phyloP scores from a whole-genome alignment of 2,888 invertebrate species.

The Cheilosia soror region DNA sequence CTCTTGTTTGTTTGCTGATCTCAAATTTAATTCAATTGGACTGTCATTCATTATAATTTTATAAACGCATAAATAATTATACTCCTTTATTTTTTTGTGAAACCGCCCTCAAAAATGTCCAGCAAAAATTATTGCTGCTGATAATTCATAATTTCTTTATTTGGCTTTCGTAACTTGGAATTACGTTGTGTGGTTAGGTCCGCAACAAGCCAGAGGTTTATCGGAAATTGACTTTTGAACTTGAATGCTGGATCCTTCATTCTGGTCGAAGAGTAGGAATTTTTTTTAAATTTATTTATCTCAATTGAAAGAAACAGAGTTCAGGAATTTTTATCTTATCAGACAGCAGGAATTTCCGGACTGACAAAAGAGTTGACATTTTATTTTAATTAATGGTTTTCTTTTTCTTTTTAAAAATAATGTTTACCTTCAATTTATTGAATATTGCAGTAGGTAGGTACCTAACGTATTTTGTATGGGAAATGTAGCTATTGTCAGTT shows the following conservation, averaged over 20 bases:
- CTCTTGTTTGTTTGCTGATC: constrained; percentile 6
- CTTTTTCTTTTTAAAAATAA: neutral
- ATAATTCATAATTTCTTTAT: constrained; percentile 25
- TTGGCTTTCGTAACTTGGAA: constrained; percentile 5
- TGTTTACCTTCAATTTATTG: no score
- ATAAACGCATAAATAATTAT: neutral
- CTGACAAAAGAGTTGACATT: neutral
- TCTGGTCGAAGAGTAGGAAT: neutral
- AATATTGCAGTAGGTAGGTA: no score
- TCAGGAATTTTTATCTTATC: neutral
- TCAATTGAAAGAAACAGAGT: neutral
- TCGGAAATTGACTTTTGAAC: constrained; percentile 17
- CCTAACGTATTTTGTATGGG: no score
- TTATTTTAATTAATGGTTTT: neutral
- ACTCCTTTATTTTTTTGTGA: constrained; percentile 1
- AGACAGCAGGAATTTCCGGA: neutral
- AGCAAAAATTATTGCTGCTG: constrained; percentile 5
- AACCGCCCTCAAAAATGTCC: constrained; percentile 6
- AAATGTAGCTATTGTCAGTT: no score
- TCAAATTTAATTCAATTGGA: constrained; percentile 39
- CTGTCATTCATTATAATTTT: constrained; percentile 2
- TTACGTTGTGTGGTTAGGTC: neutral
- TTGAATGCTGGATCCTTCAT: neutral
- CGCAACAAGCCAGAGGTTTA: neutral
- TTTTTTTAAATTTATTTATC: neutral